Evolutionary conservation across 2,888 invertebrate genomes (phyloP).

Genomic region (Callinectes sapidus): DNA sequence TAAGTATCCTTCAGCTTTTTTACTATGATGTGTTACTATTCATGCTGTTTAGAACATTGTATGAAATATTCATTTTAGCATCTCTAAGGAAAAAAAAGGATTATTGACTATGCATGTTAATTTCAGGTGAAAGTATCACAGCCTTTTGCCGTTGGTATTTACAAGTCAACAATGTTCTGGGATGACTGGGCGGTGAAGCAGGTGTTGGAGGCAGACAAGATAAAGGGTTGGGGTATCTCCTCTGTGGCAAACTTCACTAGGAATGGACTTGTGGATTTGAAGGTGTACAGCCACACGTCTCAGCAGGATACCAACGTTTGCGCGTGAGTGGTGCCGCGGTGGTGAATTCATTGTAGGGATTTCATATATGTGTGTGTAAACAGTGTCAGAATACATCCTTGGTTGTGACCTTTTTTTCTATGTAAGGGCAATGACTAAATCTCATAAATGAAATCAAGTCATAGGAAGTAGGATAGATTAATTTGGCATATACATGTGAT

Average conservation of each 20-base stretch:
- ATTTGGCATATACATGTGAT: neutral
- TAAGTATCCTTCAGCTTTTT: no score
- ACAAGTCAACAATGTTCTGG: constrained; percentile 92
- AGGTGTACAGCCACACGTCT: constrained; percentile 84
- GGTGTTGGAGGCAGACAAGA: constrained; percentile 88
- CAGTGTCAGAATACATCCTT: no score
- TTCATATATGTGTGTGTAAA: no score
- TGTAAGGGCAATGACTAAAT: no score
- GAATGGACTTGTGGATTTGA: constrained; percentile 71
- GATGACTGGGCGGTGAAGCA: constrained; percentile 90
- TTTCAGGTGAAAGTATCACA: constrained; percentile 82
- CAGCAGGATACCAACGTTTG: constrained; percentile 83
- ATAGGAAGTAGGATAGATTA: neutral
- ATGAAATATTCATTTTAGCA: no score
- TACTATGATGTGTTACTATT: no score
- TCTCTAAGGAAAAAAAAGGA: no score
- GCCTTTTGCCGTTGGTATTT: constrained; percentile 90
- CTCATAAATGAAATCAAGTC: no score
- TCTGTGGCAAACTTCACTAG: constrained; percentile 81
- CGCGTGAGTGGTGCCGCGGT: neutral
- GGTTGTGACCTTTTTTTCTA: no score
- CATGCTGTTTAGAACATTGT: no score
- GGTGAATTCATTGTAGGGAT: no score
- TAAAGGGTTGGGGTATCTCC: constrained; percentile 81
- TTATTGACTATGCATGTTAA: neutral